Evolutionary conservation across 23 tunicate species (phyloP), one percentile per base, ranked within the genome.

Genomic region (Ciona savignyi): DNA sequence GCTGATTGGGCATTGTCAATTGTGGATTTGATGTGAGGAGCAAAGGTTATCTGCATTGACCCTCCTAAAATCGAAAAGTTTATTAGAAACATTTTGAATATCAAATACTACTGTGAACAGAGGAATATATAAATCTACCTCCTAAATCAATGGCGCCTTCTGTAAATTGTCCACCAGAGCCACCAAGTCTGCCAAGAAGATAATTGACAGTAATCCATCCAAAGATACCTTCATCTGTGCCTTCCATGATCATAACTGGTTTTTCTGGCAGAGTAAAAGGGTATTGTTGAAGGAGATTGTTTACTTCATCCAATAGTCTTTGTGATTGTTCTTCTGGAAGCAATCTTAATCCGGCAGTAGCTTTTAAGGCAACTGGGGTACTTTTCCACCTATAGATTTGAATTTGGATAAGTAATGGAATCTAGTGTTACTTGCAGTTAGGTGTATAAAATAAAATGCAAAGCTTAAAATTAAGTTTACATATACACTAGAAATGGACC

Each of bases 141-240:
- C 96, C 96, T 3, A 89, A 77, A 69, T 89, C 96, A 1, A 89
- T 89, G 33, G 85, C 71, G 71, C 89, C 89, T 4, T 76, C 80
- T 23, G 96, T 83, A 33, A 88, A 69, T 33, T 84, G 85, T 6
- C 51, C 64, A 26, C 27, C 62, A 28, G 63, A 20, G 74, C 71
- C 74, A 63, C 65, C 72, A 21, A 85, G 32, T 20, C 65, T 33
- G 22, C 68, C 60, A n/a, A 89, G 85, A 27, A 89, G 73, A 67
- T 70, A 83, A 60, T 89, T 89, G 6, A 89, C 81, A 34, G 85
- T 83, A 29, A 79, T 79, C 96, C 96, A 89, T 1, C 92, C 96
- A 74, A 25, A 89, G 22, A 73, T 74, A 1, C 96, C 96, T 62
- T 89, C 96, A 74, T 83, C 85, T 28, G 51, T 25, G 19, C 96